Percentiles rank a stretch among this genome's conserved stretches.
These are phyloP conservation scores for Nesospiza acunhae DNA, from an alignment of 2,113 vertebrate genomes.

Conservation along the genomic window DNA sequence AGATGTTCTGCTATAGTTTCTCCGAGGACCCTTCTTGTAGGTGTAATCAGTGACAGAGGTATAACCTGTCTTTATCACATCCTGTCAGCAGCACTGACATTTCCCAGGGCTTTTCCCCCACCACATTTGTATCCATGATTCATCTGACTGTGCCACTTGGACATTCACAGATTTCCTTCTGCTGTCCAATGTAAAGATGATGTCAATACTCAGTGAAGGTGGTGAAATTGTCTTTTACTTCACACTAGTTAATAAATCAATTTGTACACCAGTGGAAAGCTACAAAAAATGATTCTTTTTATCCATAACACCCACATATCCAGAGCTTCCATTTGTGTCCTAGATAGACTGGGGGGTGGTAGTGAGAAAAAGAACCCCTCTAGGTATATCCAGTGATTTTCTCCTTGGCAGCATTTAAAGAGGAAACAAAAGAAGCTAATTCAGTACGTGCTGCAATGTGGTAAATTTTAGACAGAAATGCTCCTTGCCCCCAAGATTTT, in stretches of 20 bases:
- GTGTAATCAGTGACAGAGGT: rapidly evolving
- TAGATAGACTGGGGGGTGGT: no score
- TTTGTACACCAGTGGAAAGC: background rate
- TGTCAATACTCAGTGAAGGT: background rate
- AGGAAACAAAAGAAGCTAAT: background rate
- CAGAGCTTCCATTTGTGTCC: background rate
- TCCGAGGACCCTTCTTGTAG: background rate
- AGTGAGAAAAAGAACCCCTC: background rate
- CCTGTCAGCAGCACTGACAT: background rate
- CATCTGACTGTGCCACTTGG: background rate
- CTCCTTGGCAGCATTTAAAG: background rate
- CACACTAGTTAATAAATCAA: background rate
- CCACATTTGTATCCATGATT: rapidly evolving
- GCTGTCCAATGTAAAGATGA: background rate
- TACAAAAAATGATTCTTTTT: background rate
- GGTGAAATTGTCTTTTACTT: background rate
- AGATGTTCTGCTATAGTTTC: background rate
- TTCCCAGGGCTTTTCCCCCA: background rate
- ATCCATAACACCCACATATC: background rate
- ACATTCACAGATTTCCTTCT: background rate
- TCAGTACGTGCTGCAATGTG: background rate
- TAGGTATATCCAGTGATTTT: background rate
- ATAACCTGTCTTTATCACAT: background rate
- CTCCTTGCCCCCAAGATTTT: background rate
- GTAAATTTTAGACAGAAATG: background rate